phyloP scores from a whole-genome alignment of 2,888 invertebrate species.

The Halictus ligatus region DNA sequence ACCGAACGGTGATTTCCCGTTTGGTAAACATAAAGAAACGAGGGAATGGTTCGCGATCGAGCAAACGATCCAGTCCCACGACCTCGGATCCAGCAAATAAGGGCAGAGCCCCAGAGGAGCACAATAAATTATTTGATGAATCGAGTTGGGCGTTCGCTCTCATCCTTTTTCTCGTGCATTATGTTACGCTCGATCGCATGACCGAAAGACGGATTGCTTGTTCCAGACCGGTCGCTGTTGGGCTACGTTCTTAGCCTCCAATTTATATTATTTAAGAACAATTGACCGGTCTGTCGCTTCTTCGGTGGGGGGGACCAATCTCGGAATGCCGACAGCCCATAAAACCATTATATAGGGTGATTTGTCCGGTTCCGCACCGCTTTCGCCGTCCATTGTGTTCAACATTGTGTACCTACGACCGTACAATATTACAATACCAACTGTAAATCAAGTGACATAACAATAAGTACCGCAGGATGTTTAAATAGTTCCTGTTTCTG shows the following conservation, averaged over 20 bases:
- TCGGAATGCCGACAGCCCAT: constrained; percentile 18
- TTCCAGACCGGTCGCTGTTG: constrained; percentile 26
- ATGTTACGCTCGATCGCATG: constrained; percentile 33
- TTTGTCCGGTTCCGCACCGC: not conserved
- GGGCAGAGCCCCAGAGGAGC: constrained; percentile 22
- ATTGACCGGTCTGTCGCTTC: constrained; percentile 42
- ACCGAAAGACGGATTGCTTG: constrained; percentile 46
- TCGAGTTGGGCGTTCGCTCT: constrained; percentile 15
- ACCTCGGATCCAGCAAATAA: constrained; percentile 20
- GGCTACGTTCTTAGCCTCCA: constrained; percentile 36
- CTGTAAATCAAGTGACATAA: not conserved
- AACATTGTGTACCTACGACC: not conserved
- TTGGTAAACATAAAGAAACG: not conserved
- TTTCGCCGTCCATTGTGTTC: not conserved
- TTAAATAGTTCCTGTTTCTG: not conserved
- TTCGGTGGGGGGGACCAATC: constrained; percentile 20
- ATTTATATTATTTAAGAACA: constrained; percentile 61
- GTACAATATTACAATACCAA: not conserved
- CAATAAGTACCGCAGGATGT: too few relatives aligned
- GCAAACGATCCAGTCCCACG: constrained; percentile 19
- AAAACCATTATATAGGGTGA: constrained; percentile 39
- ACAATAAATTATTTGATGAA: constrained; percentile 50
- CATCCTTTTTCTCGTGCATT: constrained; percentile 35
- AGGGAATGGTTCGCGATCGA: constrained; percentile 4
- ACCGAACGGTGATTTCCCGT: not conserved